phyloP scores from a whole-genome alignment of 30 jellyfish, hydroid and myxozoan species.

The Hydra vulgaris region DNA sequence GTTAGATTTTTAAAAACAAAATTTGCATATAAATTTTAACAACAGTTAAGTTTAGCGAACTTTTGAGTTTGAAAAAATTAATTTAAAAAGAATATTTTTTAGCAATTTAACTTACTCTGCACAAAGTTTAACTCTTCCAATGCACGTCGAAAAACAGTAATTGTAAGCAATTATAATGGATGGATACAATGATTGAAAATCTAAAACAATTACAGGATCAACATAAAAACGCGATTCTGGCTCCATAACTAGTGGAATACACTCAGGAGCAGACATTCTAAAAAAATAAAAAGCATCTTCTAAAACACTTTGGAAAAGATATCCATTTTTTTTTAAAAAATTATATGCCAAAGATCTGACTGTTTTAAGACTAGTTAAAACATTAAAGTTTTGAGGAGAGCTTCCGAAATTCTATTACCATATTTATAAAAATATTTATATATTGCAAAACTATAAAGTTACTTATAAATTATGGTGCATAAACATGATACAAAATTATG shows the following conservation, averaged over 20 bases:
- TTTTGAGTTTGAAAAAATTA: not conserved
- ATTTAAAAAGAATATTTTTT: too few relatives aligned
- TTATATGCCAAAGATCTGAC: not conserved
- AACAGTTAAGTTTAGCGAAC: too few relatives aligned
- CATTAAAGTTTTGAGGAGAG: too few relatives aligned
- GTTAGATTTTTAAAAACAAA: too few relatives aligned
- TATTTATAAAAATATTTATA: too few relatives aligned
- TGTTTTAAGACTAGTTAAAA: too few relatives aligned
- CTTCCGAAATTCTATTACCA: too few relatives aligned
- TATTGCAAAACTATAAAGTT: too few relatives aligned
- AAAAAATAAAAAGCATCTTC: not conserved
- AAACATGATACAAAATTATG: not conserved
- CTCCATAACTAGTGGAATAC: constrained; percentile 93
- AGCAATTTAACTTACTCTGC: constrained; percentile 42
- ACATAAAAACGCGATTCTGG: constrained; percentile 88
- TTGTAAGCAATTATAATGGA: constrained; percentile 95
- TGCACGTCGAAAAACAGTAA: constrained; percentile 93
- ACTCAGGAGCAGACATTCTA: constrained; percentile 97
- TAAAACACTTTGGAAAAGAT: not conserved
- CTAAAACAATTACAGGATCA: constrained; percentile 91
- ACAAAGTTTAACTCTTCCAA: constrained; percentile 66
- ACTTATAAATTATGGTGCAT: too few relatives aligned
- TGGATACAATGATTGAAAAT: constrained; percentile 92
- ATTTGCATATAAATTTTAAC: too few relatives aligned
- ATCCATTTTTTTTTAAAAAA: not conserved